Evolutionary conservation across 2,797 vertebrate species (phyloP).

Genomic region (Ciconia nigra): DNA sequence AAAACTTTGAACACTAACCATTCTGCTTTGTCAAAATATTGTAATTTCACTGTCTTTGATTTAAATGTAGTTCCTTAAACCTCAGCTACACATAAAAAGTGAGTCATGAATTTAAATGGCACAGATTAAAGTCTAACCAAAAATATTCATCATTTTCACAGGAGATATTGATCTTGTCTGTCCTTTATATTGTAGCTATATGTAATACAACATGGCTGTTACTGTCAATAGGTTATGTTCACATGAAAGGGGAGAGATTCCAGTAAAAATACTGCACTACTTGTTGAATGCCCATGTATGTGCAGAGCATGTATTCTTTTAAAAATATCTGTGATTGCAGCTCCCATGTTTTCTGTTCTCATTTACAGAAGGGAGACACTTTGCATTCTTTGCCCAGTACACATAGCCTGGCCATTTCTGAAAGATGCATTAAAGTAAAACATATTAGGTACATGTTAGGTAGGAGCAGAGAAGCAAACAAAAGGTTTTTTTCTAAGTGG

Average conservation of each 20-base stretch:
- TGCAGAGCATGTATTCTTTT: not conserved
- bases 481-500: not conserved
- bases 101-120: slow-evolving; percentile 51
- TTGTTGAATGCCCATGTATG: not conserved
- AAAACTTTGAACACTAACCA: slow-evolving; percentile 33
- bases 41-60: slow-evolving; percentile 37
- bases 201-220: not conserved
- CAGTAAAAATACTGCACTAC: not conserved
- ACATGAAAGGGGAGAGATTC: not conserved
- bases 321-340: not conserved
- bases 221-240: not conserved
- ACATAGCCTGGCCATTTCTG: not conserved
- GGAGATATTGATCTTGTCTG: not conserved
- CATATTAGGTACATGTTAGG: rapidly evolving
- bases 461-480: not conserved
- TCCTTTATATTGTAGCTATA: not conserved
- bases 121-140: slow-evolving; percentile 7
- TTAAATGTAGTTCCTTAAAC: slow-evolving; percentile 37
- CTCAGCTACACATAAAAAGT: slow-evolving; percentile 5
- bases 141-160: not conserved
- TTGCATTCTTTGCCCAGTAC: not conserved
- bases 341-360: not conserved
- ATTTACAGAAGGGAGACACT: not conserved
- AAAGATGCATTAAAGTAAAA: not conserved
- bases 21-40: slow-evolving; percentile 65